These are phyloP conservation scores for Cotesia vestalis DNA, from an alignment of 1,140 invertebrate species.

Conservation along the genomic window DNA sequence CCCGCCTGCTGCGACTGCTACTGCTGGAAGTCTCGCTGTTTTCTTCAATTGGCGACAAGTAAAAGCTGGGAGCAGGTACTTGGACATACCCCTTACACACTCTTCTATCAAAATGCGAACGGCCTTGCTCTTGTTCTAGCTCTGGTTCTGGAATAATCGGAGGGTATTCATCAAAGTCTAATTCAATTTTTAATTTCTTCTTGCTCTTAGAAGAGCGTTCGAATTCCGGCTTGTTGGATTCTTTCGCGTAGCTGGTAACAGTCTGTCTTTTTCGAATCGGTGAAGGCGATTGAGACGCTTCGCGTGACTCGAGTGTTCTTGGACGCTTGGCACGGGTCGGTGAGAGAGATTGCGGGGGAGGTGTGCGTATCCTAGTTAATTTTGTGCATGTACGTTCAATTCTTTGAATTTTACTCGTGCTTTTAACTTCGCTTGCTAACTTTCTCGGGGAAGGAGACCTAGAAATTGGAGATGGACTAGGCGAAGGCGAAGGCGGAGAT, in stretches of 20 bases:
- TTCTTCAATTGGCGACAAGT: constrained; percentile 70
- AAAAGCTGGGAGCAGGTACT: constrained; percentile 44
- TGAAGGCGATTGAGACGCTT: constrained; percentile 33
- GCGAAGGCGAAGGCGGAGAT: neutral
- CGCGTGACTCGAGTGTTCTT: constrained; percentile 29
- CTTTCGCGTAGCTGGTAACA: neutral
- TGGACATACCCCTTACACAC: constrained; percentile 34
- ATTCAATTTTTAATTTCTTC: constrained; percentile 43
- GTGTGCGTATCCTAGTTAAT: neutral
- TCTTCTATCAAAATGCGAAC: constrained; percentile 19
- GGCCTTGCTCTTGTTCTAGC: constrained; percentile 38
- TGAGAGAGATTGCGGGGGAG: constrained; percentile 41
- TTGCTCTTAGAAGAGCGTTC: constrained; percentile 26
- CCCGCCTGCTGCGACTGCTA: constrained; percentile 54
- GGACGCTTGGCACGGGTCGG: constrained; percentile 42
- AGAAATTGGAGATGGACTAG: neutral
- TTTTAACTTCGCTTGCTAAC: constrained; percentile 1
- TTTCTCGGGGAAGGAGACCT: constrained; percentile 4
- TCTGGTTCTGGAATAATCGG: neutral
- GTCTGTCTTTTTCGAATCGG: constrained; percentile 31
- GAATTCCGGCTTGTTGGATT: constrained; percentile 23
- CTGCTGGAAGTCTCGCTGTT: constrained; percentile 68
- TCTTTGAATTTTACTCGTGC: neutral
- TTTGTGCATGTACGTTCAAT: constrained; percentile 12
- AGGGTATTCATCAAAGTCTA: constrained; percentile 45